phyloP scores from a whole-genome alignment of 2,797 vertebrate species.

The Microcaecilia unicolor region DNA sequence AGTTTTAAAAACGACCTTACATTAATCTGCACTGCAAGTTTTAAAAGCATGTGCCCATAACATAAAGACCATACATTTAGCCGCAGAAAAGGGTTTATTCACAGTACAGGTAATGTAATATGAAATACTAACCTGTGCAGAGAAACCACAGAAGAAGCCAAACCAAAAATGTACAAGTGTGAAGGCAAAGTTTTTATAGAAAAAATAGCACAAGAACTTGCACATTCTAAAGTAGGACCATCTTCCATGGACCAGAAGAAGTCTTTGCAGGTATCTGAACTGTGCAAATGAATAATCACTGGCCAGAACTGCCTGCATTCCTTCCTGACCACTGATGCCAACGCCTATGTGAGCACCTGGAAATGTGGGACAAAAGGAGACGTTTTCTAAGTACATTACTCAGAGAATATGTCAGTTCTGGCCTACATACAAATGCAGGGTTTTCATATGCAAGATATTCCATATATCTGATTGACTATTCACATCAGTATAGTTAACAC shows the following conservation, averaged over 20 bases:
- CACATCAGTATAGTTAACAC: too few relatives aligned
- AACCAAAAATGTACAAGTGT: conserved; percentile 77
- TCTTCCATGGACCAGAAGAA: conserved; percentile 67
- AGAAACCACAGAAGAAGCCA: conserved; percentile 77
- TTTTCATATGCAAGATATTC: too few relatives aligned
- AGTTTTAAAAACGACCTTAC: too few relatives aligned
- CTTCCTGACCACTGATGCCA: conserved; percentile 72
- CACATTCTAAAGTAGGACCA: conserved; percentile 75
- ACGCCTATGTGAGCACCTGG: conserved; percentile 67
- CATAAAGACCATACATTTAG: too few relatives aligned
- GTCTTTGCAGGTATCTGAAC: conserved; percentile 65
- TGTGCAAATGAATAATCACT: conserved; percentile 72
- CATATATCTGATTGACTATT: too few relatives aligned
- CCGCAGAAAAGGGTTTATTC: too few relatives aligned
- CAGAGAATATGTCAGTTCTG: too few relatives aligned
- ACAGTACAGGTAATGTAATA: too few relatives aligned
- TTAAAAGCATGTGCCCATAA: too few relatives aligned
- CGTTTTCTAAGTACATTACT: too few relatives aligned
- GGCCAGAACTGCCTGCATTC: conserved; percentile 67
- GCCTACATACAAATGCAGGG: too few relatives aligned
- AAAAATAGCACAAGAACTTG: conserved; percentile 76
- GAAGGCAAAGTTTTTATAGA: conserved; percentile 78
- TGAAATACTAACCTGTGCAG: conserved; percentile 54
- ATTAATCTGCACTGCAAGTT: too few relatives aligned
- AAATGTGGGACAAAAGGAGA: background rate